A percentile compares a stretch with the other conserved stretches of the same genome.
These are phyloP conservation scores for Lissonota sp. DNA, from an alignment of 2,888 invertebrate species.

Conservation along the genomic window DNA sequence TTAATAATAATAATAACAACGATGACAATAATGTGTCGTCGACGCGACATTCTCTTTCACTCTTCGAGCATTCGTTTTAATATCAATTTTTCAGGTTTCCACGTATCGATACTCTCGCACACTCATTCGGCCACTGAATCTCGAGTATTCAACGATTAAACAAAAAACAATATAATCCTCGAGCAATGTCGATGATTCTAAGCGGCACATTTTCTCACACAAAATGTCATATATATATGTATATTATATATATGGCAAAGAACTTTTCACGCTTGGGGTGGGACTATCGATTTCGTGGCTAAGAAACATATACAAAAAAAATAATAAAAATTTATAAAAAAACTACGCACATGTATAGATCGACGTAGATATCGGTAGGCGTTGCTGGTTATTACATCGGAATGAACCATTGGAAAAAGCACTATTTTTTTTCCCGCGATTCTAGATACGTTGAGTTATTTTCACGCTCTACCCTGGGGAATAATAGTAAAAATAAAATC, in stretches of 20 bases:
- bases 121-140: constrained; percentile 8
- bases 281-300: constrained; percentile 38
- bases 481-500: constrained; percentile 12
- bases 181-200: constrained; percentile 34
- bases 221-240: background rate
- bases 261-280: constrained; percentile 47
- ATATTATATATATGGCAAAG: constrained; percentile 49
- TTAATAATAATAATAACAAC: constrained; percentile 44
- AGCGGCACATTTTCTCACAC: constrained; percentile 37
- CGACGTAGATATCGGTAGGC: constrained; percentile 33
- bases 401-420: constrained; percentile 58
- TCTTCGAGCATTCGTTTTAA: constrained; percentile 48
- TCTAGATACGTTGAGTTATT: constrained; percentile 14
- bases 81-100: constrained; percentile 59
- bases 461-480: constrained; percentile 23
- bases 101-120: constrained; percentile 42
- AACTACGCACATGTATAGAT: constrained; percentile 28
- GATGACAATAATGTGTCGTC: constrained; percentile 44
- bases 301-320: constrained; percentile 35
- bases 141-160: constrained; percentile 40
- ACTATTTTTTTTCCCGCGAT: constrained; percentile 22
- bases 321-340: constrained; percentile 15
- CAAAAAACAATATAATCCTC: constrained; percentile 32
- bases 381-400: constrained; percentile 53
- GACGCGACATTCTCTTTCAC: constrained; percentile 36